Percentiles rank a stretch among this genome's conserved stretches.
phyloP scores from a whole-genome alignment of 2,797 vertebrate genomes.

The Chrysocyon brachyurus region DNA sequence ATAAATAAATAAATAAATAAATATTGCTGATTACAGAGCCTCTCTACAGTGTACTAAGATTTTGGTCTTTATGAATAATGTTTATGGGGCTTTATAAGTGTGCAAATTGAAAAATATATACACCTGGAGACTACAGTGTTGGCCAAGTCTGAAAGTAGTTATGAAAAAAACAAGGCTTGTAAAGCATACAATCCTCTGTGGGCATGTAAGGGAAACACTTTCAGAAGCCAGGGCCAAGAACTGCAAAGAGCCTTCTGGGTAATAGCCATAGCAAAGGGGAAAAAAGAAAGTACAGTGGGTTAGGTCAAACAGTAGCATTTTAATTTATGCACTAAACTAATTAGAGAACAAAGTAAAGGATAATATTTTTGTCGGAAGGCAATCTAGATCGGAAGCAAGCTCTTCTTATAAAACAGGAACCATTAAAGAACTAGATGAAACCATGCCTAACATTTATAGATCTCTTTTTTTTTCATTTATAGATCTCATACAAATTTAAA shows the following conservation, averaged over 20 bases:
- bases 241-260: slow-evolving; percentile 30
- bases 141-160: slow-evolving; percentile 26
- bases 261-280: slow-evolving; percentile 57
- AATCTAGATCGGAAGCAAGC: neutral
- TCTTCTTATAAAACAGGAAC: slow-evolving; percentile 45
- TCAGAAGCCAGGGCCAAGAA: neutral
- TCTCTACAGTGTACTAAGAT: slow-evolving; percentile 18
- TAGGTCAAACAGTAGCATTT: slow-evolving; percentile 28
- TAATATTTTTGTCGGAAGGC: neutral
- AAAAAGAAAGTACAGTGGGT: slow-evolving; percentile 1
- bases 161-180: slow-evolving; percentile 54
- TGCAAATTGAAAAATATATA: neutral
- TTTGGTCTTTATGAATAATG: neutral
- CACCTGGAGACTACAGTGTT: neutral
- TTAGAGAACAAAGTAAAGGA: slow-evolving; percentile 17
- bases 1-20: slow-evolving; percentile 55
- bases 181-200: slow-evolving; percentile 39
- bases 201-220: neutral
- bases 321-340: slow-evolving; percentile 12
- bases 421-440: neutral
- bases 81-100: neutral
- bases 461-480: neutral
- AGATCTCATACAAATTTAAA: slow-evolving; percentile 42
- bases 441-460: neutral
- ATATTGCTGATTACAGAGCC: neutral